phyloP scores from a whole-genome alignment of 2,113 vertebrate species.

The Neolamprologus ventralis region DNA sequence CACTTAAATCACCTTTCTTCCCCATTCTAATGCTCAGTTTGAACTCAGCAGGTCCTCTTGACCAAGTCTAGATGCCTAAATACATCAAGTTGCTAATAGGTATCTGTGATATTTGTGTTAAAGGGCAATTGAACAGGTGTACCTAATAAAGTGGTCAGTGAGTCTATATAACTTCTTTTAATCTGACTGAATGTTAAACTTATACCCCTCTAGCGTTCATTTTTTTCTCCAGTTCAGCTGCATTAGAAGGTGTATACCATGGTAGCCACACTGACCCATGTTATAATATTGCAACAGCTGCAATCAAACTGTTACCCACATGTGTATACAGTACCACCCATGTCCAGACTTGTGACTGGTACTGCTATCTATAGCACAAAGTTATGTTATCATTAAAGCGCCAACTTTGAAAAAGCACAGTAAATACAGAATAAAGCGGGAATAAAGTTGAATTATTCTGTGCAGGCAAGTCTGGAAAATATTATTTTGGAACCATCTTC shows the following conservation, averaged over 20 bases:
- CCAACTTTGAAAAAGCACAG: background rate
- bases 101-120: background rate
- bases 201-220: fast-evolving
- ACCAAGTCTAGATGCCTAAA: background rate
- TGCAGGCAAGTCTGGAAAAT: background rate
- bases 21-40: background rate
- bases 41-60: background rate
- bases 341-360: background rate
- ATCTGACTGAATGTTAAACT: background rate
- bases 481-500: background rate
- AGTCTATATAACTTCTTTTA: background rate
- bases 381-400: background rate
- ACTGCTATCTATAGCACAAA: background rate
- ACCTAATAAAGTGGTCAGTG: background rate
- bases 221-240: background rate
- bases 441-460: background rate
- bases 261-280: background rate
- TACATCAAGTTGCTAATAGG: fast-evolving
- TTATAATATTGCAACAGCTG: background rate
- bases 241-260: background rate
- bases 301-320: background rate
- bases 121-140: background rate
- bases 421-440: background rate
- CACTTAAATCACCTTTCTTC: background rate
- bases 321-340: background rate